Evolutionary conservation across 92 coral and sea anemone genomes (phyloP).

Genomic region (Zoanthus gigantus): DNA sequence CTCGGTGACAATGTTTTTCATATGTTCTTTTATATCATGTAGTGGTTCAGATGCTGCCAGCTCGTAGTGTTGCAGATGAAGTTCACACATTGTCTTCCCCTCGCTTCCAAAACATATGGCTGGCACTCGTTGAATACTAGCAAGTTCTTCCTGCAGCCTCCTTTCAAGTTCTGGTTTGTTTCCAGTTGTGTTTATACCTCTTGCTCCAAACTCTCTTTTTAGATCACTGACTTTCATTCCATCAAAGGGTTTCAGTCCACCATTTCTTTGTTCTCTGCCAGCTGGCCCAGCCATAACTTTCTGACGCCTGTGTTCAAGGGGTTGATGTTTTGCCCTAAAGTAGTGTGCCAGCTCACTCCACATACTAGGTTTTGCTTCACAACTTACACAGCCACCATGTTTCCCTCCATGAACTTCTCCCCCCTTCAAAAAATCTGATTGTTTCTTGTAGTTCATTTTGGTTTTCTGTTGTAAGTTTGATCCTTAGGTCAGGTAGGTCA

Average conservation of each 20-base stretch:
- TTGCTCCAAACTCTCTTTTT: slow-evolving; percentile 9
- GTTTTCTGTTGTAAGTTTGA: slow-evolving; percentile 14
- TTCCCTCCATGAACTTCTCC: slow-evolving; percentile 58
- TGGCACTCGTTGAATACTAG: background rate
- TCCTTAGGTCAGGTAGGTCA: slow-evolving; percentile 30
- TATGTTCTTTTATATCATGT: background rate
- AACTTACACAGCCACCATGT: slow-evolving; percentile 39
- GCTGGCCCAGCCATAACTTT: slow-evolving; percentile 48
- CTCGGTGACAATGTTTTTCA: background rate
- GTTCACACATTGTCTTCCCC: background rate
- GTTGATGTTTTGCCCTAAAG: slow-evolving; percentile 16
- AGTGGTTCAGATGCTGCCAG: background rate
- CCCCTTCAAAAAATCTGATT: slow-evolving; percentile 45
- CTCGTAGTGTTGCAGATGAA: background rate
- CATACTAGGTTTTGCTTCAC: slow-evolving; percentile 21
- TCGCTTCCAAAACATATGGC: background rate
- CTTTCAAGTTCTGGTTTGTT: background rate
- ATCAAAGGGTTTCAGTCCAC: slow-evolving; percentile 41
- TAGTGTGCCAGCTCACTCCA: slow-evolving; percentile 32
- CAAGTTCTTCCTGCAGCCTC: slow-evolving; percentile 14
- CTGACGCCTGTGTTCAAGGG: slow-evolving; percentile 9
- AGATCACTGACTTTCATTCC: slow-evolving; percentile 7
- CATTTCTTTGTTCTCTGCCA: slow-evolving; percentile 29
- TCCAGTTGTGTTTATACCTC: background rate
- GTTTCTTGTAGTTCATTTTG: slow-evolving; percentile 18